Evolutionary conservation across 2,113 vertebrate genomes (phyloP).

Genomic region (Nerophis ophidion): DNA sequence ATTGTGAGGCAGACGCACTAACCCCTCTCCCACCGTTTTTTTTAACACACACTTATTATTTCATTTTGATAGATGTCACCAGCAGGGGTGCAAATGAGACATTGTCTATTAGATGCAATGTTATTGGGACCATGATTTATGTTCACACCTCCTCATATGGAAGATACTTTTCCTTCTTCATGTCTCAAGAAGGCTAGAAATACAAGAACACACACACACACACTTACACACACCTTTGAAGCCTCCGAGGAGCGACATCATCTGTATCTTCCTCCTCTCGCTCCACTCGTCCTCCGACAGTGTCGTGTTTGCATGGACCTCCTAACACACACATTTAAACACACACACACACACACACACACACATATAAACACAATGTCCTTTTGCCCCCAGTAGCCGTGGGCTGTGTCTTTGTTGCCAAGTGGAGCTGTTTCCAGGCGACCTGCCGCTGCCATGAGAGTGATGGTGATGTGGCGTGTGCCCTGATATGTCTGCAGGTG

Average conservation of each 20-base stretch:
- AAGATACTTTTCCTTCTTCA: too few species aligned
- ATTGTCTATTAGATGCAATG: too few species aligned
- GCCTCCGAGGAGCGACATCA: constrained; percentile 84
- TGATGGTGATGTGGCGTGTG: constrained; percentile 36
- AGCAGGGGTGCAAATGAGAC: too few species aligned
- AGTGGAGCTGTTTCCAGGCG: constrained; percentile 48
- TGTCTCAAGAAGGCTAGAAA: too few species aligned
- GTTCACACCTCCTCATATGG: too few species aligned
- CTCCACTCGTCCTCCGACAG: constrained; percentile 89
- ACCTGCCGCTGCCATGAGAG: constrained; percentile 44
- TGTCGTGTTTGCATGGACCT: constrained; percentile 80
- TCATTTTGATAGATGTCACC: too few species aligned
- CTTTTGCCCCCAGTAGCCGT: constrained; percentile 20
- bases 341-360: constrained; percentile 19
- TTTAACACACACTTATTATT: too few species aligned
- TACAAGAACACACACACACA: constrained; percentile 15
- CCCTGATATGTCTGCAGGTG: too few species aligned
- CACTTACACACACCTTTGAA: constrained; percentile 80
- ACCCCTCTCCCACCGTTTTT: too few species aligned
- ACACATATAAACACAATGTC: neutral
- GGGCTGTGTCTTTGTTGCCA: constrained; percentile 42
- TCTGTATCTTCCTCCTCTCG: constrained; percentile 89
- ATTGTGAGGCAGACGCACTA: too few species aligned
- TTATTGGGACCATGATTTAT: too few species aligned
- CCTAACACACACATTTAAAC: constrained; percentile 71